Evolutionary conservation across 2,888 invertebrate genomes (phyloP).

Genomic region (Heliconius aoede): DNA sequence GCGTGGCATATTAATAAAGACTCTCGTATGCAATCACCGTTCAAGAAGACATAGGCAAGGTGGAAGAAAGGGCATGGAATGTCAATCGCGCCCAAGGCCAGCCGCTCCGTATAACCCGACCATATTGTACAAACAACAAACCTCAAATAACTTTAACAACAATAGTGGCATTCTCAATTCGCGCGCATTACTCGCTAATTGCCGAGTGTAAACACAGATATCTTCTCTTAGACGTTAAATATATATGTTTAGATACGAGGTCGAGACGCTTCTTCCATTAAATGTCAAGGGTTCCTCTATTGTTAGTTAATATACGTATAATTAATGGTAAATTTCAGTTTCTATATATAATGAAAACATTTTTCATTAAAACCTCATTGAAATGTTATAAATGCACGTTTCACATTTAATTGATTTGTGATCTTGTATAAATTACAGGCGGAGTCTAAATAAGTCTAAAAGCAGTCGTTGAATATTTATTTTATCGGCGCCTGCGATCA

Average conservation of each 20-base stretch:
- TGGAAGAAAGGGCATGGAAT: constrained; percentile 82
- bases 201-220: constrained; percentile 58
- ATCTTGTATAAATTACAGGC: constrained; percentile 13
- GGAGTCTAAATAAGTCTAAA: constrained; percentile 31
- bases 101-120: constrained; percentile 62
- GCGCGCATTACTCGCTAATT: constrained; percentile 63
- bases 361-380: background rate
- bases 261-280: constrained; percentile 62
- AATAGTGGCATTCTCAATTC: constrained; percentile 45
- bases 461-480: constrained; percentile 33
- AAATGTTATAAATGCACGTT: constrained; percentile 6
- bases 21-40: constrained; percentile 79
- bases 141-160: constrained; percentile 37
- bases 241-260: constrained; percentile 68
- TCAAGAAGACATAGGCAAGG: constrained; percentile 76
- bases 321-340: constrained; percentile 33
- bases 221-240: constrained; percentile 67
- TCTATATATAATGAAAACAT: background rate
- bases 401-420: constrained; percentile 30
- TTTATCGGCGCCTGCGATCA: constrained; percentile 21
- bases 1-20: constrained; percentile 77
- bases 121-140: constrained; percentile 51
- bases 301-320: constrained; percentile 48
- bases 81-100: constrained; percentile 72
- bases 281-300: constrained; percentile 75